phyloP scores from a whole-genome alignment of 2,113 vertebrate species.

The Erythrocercus mccallii region DNA sequence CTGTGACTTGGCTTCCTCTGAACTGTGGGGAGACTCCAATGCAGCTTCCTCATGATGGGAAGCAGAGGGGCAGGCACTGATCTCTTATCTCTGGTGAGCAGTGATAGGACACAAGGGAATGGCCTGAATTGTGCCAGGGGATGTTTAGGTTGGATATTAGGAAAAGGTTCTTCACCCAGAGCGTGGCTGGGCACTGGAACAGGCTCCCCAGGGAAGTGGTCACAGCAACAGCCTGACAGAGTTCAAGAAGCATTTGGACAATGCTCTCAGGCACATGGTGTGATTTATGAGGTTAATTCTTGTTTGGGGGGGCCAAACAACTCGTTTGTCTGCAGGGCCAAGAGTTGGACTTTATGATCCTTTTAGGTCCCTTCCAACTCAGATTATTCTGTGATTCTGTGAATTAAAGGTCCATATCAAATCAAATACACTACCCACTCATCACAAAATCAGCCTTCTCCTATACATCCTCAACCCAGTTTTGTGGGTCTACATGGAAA shows the following conservation, averaged over 20 bases:
- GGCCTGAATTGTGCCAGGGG: rapidly evolving
- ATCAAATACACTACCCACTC: not conserved
- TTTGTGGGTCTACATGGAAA: rapidly evolving
- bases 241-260: not conserved
- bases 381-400: not conserved
- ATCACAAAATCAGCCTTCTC: not conserved
- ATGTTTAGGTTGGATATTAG: not conserved
- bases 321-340: not conserved
- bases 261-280: not conserved
- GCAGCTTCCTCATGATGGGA: not conserved
- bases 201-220: not conserved
- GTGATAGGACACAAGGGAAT: not conserved
- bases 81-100: rapidly evolving
- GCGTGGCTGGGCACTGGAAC: not conserved
- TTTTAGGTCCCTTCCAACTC: not conserved
- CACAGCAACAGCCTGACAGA: not conserved
- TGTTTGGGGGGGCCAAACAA: too few relatives aligned
- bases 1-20: not conserved
- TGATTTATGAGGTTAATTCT: not conserved
- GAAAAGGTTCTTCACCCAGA: not conserved
- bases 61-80: not conserved
- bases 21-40: not conserved
- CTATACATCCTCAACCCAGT: not conserved
- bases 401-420: not conserved
- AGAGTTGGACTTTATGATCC: not conserved